Base-by-base conservation (phyloP, 2,797 vertebrate species). In the Sciurus vulgaris region DNA sequence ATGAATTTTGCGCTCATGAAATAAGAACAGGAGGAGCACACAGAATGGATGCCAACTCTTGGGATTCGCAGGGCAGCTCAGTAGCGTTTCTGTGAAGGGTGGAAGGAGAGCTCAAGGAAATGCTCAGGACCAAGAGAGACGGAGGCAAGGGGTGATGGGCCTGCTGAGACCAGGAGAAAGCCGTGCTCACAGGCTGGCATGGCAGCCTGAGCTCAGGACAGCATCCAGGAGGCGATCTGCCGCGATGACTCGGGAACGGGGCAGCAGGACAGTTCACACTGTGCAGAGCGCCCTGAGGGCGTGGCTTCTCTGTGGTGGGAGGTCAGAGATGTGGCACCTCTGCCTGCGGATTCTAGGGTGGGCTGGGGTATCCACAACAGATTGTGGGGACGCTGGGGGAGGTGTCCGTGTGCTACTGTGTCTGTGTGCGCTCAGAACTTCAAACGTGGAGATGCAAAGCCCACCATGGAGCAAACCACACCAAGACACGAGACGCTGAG, bases 261-360 rank as follows among this genome's bases (percentile, higher is more conserved):
- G 24, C 54, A 35, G 12, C 28, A 54, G 5, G 9, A 11, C 4
- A 5, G 51, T 13, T 44, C 73, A 3, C 12, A 3, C 38, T 38
- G 38, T 0, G 0, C 41, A 51, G 28, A 35, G 15, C 20, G 18
- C 11, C 1, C 1, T 18, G 33, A 51, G 0, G 11, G 11, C 4
- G 0, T 0, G 44, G 38, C 3, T 26, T 56, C 38, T 33, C 33
- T 7, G 5, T 1, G 14, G 7, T 4, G 0, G 2, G 20, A 0
- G 8, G 26, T 20, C 2, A 4, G 81, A n/a, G 54, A 56, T 6
- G 54, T 56, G 3, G 54, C 13, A 7, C 20, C 54, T 56, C 33
- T 5, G 26, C 15, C 41, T 30, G 5, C 47, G 30, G 38, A 65
- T 33, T 72, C 54, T 41, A 20, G 7, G 20, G 17, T 13, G 15